Evolutionary conservation across 2,113 vertebrate species (phyloP).

Genomic region (Eurystomus gularis): DNA sequence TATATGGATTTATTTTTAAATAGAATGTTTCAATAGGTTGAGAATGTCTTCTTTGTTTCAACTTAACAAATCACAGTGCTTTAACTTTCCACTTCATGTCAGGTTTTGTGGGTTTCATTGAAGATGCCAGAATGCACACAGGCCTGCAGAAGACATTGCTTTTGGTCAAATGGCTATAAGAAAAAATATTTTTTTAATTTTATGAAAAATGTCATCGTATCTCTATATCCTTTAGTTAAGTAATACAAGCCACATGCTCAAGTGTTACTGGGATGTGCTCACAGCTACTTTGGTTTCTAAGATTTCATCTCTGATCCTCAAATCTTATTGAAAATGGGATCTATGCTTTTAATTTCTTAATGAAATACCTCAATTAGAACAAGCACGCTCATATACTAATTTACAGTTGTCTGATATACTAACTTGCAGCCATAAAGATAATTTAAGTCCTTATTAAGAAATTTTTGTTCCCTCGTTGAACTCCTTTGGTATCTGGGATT

Average conservation of each 20-base stretch:
- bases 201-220: neutral
- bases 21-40: neutral
- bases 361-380: neutral
- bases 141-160: neutral
- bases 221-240: neutral
- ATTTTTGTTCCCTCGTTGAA: neutral
- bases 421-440: neutral
- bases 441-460: neutral
- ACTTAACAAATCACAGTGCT: neutral
- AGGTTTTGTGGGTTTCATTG: neutral
- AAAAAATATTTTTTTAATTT: neutral
- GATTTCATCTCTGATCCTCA: neutral
- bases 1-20: neutral
- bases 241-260: neutral
- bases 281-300: neutral
- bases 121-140: neutral
- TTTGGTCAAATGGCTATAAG: neutral
- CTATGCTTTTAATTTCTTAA: neutral
- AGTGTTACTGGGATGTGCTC: neutral
- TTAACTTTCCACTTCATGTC: neutral
- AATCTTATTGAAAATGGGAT: neutral
- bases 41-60: neutral
- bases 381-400: neutral
- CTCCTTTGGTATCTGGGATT: neutral
- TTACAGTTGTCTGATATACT: neutral